Conservation (phyloP, 2,888 invertebrate genomes). For the Glyphotaelius pellucidus region DNA sequence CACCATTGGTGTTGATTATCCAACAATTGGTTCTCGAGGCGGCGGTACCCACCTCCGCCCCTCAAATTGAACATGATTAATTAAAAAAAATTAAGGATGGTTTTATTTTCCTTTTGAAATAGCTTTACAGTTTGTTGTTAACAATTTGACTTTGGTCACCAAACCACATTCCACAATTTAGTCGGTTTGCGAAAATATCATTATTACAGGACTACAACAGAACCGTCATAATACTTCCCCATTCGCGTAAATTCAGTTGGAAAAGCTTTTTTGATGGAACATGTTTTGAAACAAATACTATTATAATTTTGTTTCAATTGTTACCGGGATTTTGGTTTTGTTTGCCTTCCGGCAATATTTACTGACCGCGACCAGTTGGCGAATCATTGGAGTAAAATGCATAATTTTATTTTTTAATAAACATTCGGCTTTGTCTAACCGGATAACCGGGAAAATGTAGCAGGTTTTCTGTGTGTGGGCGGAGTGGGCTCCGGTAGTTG, state of each 20-base stretch:
- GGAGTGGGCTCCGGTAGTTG: neutral
- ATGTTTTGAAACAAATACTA: neutral
- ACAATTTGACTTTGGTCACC: neutral
- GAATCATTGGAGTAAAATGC: neutral
- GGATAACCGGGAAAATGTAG: neutral
- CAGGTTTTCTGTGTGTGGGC: neutral
- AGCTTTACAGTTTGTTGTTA: too few species aligned
- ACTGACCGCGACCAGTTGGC: neutral
- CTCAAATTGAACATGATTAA: too few species aligned
- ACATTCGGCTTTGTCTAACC: constrained; percentile 24
- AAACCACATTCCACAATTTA: neutral
- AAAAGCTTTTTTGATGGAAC: neutral
- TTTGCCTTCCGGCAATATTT: neutral
- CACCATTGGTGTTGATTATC: too few species aligned
- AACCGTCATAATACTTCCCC: neutral
- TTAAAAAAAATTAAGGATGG: too few species aligned
- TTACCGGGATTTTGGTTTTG: neutral
- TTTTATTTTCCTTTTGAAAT: too few species aligned
- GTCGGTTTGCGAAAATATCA: neutral
- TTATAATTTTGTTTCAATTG: neutral
- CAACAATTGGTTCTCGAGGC: too few species aligned
- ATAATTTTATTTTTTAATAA: neutral
- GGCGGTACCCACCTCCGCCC: too few species aligned
- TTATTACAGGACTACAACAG: neutral
- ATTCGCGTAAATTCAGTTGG: neutral